A percentile compares a stretch with the other conserved stretches of the same genome.
Conservation (phyloP, 2,888 invertebrate species). For the Oligia strigilis region DNA sequence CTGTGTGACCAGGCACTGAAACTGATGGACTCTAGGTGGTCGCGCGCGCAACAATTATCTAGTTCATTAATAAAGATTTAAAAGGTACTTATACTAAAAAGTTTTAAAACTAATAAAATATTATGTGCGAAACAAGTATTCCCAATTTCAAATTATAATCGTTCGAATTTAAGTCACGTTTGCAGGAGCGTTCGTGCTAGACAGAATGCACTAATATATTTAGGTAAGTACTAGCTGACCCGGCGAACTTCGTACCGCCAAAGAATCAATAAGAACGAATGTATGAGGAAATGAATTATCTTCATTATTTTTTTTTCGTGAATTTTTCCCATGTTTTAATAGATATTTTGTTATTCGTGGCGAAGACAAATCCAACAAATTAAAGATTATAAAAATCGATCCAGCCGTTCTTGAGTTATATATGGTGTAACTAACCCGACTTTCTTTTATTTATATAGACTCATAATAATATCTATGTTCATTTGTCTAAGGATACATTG, state of each 20-base stretch:
- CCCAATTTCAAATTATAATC: background rate
- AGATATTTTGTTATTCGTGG: too few species aligned
- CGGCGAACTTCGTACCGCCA: too few species aligned
- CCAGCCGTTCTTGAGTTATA: too few species aligned
- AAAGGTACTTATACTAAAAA: background rate
- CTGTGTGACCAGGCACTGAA: background rate
- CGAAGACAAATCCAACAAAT: too few species aligned
- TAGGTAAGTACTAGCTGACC: background rate
- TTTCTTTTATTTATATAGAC: too few species aligned
- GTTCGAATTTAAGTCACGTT: background rate
- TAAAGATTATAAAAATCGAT: too few species aligned
- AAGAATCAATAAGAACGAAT: too few species aligned
- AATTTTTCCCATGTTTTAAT: too few species aligned
- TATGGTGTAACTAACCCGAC: too few species aligned
- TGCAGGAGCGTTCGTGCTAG: background rate
- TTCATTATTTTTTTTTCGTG: too few species aligned
- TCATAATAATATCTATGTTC: background rate
- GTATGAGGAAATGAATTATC: too few species aligned
- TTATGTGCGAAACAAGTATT: background rate
- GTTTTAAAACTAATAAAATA: background rate
- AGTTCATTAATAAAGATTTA: background rate
- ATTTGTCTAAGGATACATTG: slow-evolving; percentile 10
- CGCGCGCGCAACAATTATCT: background rate
- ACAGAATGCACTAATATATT: background rate
- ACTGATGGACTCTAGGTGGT: background rate